Evolutionary conservation across 2,113 vertebrate species (phyloP).

Genomic region (Columba livia): DNA sequence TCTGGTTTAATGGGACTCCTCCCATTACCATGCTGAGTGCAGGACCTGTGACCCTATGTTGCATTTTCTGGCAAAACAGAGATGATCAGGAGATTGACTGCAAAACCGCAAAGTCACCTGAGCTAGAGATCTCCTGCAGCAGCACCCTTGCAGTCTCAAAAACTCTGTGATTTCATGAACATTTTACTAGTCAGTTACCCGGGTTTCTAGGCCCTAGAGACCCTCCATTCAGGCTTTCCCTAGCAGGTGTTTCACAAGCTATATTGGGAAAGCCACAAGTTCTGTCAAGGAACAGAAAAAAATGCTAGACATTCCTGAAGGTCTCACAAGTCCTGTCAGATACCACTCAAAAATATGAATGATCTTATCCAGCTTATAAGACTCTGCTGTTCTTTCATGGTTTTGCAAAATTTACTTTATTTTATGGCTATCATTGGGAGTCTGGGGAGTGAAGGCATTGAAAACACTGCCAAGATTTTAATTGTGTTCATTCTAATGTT

Average conservation of each 20-base stretch:
- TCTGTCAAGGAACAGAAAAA: background rate
- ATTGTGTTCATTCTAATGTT: background rate
- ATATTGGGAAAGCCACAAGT: background rate
- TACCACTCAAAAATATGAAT: background rate
- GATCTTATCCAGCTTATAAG: background rate
- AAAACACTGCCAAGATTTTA: conserved; percentile 17
- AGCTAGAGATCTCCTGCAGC: background rate
- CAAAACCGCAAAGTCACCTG: background rate
- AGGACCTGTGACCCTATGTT: background rate
- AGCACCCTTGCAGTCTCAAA: background rate
- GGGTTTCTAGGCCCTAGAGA: background rate
- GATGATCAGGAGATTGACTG: background rate
- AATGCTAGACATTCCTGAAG: background rate
- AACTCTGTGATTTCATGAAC: background rate
- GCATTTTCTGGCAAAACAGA: background rate
- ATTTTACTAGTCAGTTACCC: background rate
- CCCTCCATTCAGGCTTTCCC: background rate
- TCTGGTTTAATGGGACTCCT: background rate
- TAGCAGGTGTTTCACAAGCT: background rate
- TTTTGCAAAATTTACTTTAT: background rate
- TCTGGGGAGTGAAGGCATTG: background rate
- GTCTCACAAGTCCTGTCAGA: background rate
- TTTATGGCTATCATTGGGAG: background rate
- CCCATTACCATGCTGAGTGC: background rate
- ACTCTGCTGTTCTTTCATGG: background rate